Percentiles rank a stretch among this genome's conserved stretches.
phyloP scores from a whole-genome alignment of 2,888 invertebrate genomes.

The Drosophila longiperda region DNA sequence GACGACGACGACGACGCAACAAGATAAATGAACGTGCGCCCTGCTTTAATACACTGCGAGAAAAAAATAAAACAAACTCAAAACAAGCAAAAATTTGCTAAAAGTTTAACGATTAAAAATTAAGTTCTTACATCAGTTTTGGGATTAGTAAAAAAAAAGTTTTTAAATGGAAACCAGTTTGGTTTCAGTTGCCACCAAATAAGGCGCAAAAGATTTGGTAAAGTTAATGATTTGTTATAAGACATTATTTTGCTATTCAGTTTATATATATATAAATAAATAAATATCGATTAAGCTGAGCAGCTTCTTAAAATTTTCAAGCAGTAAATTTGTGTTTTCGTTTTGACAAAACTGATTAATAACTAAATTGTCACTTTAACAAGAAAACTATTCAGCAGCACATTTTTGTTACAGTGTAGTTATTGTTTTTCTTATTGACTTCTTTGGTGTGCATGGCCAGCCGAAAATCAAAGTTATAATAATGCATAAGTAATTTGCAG shows the following conservation, averaged over 20 bases:
- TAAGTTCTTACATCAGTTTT: neutral
- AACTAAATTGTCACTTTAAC: neutral
- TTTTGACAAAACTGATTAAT: neutral
- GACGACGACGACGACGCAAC: conserved; percentile 49
- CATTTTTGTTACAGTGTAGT: neutral
- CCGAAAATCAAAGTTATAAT: conserved; percentile 73
- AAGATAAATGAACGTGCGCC: conserved; percentile 73
- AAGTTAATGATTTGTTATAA: neutral
- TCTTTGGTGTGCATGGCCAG: conserved; percentile 26
- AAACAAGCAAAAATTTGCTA: neutral
- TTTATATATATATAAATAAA: neutral
- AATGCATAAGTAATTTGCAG: conserved; percentile 80
- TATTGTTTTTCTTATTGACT: conserved; percentile 33
- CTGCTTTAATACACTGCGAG: conserved; percentile 31
- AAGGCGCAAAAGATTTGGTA: accelerated
- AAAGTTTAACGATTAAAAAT: neutral
- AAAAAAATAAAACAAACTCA: neutral
- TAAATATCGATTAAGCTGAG: neutral
- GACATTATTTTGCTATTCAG: neutral
- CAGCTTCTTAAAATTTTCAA: neutral
- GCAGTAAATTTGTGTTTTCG: neutral
- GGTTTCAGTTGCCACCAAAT: neutral
- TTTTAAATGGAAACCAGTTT: neutral
- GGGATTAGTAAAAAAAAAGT: neutral
- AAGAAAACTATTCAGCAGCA: neutral